A percentile compares a stretch with the other conserved stretches of the same genome.
These are phyloP conservation scores for Anniella stebbinsi DNA, from an alignment of 2,797 vertebrate genomes.

Conservation along the genomic window DNA sequence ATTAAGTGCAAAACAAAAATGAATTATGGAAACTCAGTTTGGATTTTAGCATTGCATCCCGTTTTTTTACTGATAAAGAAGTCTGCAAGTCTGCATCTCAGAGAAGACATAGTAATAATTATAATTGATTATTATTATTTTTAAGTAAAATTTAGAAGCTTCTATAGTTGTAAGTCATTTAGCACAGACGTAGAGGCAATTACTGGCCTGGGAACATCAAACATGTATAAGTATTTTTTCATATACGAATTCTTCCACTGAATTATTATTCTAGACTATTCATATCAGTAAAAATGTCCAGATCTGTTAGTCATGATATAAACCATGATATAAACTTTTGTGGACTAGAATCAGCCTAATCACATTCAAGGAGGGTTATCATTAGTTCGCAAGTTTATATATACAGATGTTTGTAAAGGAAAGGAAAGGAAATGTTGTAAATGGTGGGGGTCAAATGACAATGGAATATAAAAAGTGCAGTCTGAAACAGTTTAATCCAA, in stretches of 20 bases:
- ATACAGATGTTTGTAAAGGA: too few species aligned
- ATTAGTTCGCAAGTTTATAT: background rate
- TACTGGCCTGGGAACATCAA: conserved; percentile 4
- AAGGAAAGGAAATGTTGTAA: too few species aligned
- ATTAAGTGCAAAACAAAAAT: conserved; percentile 41
- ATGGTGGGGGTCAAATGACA: too few species aligned
- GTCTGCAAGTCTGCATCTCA: conserved; percentile 26
- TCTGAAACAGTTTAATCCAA: background rate
- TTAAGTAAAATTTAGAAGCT: conserved; percentile 33
- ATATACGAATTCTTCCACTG: background rate
- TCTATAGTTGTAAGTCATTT: conserved; percentile 20
- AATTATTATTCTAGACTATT: conserved; percentile 7
- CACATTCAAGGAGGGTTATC: background rate
- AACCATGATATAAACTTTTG: background rate
- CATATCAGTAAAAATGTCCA: background rate
- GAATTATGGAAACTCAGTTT: conserved; percentile 47
- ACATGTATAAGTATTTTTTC: conserved; percentile 33
- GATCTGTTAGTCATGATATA: background rate
- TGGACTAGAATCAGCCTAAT: background rate
- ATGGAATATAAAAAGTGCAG: too few species aligned
- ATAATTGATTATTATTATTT: conserved; percentile 42
- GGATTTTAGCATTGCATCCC: conserved; percentile 30
- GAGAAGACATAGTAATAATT: conserved; percentile 58
- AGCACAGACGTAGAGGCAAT: conserved; percentile 2
- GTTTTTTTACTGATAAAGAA: conserved; percentile 46